Evolutionary conservation across 2,888 invertebrate species (phyloP).

Genomic region (Serrognathus titanus): DNA sequence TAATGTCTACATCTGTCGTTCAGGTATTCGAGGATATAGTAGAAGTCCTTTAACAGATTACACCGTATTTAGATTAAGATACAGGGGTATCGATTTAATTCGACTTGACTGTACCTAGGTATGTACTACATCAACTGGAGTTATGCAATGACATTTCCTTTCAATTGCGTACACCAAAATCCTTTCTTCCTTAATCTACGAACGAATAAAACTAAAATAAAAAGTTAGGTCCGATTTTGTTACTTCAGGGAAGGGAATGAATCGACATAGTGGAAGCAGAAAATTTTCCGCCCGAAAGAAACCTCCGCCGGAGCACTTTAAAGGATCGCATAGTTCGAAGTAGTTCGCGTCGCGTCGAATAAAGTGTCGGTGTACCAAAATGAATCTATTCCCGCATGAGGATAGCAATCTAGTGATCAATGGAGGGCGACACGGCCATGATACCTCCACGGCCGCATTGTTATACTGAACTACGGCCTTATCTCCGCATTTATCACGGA

Average conservation of each 20-base stretch:
- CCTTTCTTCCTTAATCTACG: background rate
- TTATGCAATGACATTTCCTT: too few relatives aligned
- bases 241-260: too few relatives aligned
- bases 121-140: too few relatives aligned
- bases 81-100: too few relatives aligned
- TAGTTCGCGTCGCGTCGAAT: conserved; percentile 23
- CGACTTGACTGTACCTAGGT: too few relatives aligned
- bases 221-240: background rate
- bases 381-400: conserved; percentile 48
- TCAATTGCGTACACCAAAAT: too few relatives aligned
- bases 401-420: conserved; percentile 46
- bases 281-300: conserved; percentile 14
- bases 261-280: background rate
- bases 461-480: conserved; percentile 47
- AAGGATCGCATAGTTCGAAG: conserved; percentile 10
- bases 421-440: conserved; percentile 43
- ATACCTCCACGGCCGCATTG: conserved; percentile 44
- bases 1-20: too few relatives aligned
- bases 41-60: too few relatives aligned
- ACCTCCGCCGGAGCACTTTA: conserved; percentile 11
- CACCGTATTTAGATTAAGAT: too few relatives aligned
- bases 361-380: conserved; percentile 45
- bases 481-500: conserved; percentile 43
- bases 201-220: background rate
- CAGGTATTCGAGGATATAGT: too few relatives aligned